Evolutionary conservation across 2,888 invertebrate genomes (phyloP).

Genomic region (Fragum fragum): DNA sequence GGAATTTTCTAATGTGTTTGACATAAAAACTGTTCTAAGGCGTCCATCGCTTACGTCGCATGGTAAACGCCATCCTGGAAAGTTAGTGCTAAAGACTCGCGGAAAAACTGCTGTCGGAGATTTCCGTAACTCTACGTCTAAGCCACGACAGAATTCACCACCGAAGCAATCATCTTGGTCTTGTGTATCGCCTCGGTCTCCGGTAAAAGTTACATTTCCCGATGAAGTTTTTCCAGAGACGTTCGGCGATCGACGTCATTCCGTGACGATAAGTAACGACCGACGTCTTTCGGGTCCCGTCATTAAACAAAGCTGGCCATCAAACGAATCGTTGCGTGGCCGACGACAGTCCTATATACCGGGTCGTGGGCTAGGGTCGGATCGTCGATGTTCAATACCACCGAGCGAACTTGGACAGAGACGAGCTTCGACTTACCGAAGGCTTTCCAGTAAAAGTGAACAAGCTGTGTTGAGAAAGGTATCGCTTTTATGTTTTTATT

Average conservation of each 20-base stretch:
- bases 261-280: not conserved
- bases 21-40: conserved; percentile 21
- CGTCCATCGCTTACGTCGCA: conserved; percentile 25
- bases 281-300: conserved; percentile 13
- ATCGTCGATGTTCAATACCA: not conserved
- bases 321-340: not conserved
- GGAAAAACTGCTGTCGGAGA: conserved; percentile 20
- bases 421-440: not conserved
- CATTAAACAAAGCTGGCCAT: conserved; percentile 4
- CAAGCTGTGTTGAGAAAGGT: conserved; percentile 11
- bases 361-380: not conserved
- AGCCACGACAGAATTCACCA: not conserved
- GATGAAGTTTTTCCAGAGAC: conserved; percentile 23
- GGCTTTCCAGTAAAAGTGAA: conserved; percentile 14
- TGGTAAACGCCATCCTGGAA: conserved; percentile 14
- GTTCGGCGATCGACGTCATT: not conserved
- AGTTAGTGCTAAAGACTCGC: conserved; percentile 6
- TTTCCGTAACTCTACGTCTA: not conserved
- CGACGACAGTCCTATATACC: not conserved
- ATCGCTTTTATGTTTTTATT: not conserved
- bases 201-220: not conserved
- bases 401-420: conserved; percentile 22
- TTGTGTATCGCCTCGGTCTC: conserved; percentile 1
- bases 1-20: conserved; percentile 26
- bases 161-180: not conserved